Base-by-base conservation (phyloP, 2,113 vertebrate genomes). In the Carassius auratus region DNA sequence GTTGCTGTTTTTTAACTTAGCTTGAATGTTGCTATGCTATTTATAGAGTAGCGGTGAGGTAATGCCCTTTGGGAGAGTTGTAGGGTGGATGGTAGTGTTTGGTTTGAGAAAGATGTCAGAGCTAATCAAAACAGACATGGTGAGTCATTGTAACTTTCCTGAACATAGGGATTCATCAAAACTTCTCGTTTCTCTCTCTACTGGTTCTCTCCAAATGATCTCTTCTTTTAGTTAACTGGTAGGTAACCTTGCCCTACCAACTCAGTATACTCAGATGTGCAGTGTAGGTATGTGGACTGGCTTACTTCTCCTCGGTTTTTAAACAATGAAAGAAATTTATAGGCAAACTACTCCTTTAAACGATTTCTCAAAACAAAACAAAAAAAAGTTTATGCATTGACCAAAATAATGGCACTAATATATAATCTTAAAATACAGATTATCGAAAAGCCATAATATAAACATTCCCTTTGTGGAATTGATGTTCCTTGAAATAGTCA, bases 11-110 rank as follows among this genome's bases (percentile, higher is more conserved):
- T 30, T 30, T 30, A 30, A 30, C 30, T 30, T 81, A 50, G n/a
- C 38, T 30, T 81, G 79, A 68, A 17, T 50, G 61, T 48, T 81
- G 61, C 19, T 50, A 48, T 66, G 59, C 76, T 61, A n/a, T 79
- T 66, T 50, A 50, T 14, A 68, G 61, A 66, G 15, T 9, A 48
- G 17, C 23, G 1, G 78, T 50, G 59, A 6, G 13, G 48, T 23
- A 77, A 81, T 77, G 38, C 15, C 61, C 23, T 66, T 12, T 64
- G 79, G 52, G 80, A 83, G 77, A 52, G 77, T 50, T 5, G n/a
- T 4, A 23, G 19, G 57, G 8, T 45, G 45, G 42, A 45, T 42
- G 57, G 14, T 62, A 23, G 4, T 71, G 33, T 75, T n/a, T 1
- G 21, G 23, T 48, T 50, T 59, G 50, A 74, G 48, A 73, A 30